Evolutionary conservation across 2,888 invertebrate species (phyloP).

Genomic region (Celastrina argiolus): DNA sequence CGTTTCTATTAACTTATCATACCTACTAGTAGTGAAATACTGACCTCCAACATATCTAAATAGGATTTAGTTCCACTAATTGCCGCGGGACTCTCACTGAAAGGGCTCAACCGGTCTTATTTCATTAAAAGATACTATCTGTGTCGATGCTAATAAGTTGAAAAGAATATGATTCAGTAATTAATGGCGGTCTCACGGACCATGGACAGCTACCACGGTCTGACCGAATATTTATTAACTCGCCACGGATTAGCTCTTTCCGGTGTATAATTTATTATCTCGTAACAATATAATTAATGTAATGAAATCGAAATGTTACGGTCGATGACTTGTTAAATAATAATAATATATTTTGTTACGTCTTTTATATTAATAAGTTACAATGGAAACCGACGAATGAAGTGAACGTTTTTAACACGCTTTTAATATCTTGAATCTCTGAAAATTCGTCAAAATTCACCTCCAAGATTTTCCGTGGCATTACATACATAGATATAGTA

Average conservation of each 20-base stretch:
- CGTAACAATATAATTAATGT: background rate
- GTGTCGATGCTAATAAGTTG: background rate
- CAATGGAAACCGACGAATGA: too few species aligned
- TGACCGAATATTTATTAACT: background rate
- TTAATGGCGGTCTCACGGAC: background rate
- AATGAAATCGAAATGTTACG: slow-evolving; percentile 9
- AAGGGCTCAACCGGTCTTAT: background rate
- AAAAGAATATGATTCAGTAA: background rate
- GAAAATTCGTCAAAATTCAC: too few species aligned
- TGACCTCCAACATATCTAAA: too few species aligned
- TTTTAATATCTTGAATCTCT: too few species aligned
- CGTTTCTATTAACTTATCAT: too few species aligned
- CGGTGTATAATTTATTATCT: slow-evolving; percentile 4
- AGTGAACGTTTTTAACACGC: too few species aligned
- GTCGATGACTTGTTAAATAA: background rate
- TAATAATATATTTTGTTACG: too few species aligned
- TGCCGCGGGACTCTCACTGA: too few species aligned
- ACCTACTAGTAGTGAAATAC: too few species aligned
- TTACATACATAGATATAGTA: too few species aligned
- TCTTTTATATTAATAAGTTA: background rate
- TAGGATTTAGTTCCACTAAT: too few species aligned
- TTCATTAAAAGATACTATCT: background rate
- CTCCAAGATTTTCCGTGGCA: too few species aligned
- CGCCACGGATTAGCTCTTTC: background rate
- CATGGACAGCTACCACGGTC: background rate